A percentile compares a stretch with the other conserved stretches of the same genome.
These are phyloP conservation scores for Tuberolachnus salignus DNA, from an alignment of 2,888 invertebrate genomes.

Conservation along the genomic window DNA sequence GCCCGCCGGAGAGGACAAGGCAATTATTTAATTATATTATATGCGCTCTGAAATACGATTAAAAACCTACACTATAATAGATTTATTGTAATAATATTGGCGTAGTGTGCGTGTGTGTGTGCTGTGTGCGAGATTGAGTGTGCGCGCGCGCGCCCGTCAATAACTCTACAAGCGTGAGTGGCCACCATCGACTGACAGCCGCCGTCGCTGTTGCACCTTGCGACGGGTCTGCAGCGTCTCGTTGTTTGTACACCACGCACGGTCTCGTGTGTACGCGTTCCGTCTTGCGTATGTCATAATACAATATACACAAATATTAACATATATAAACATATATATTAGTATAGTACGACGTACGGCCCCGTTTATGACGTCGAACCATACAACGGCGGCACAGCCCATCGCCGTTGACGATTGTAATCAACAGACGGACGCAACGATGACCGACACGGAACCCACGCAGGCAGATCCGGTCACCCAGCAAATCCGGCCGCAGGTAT, in stretches of 20 bases:
- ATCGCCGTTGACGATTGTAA: background rate
- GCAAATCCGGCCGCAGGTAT: background rate
- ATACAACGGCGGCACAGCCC: background rate
- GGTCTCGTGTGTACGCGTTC: too few relatives aligned
- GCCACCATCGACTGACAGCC: background rate
- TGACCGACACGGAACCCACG: constrained; percentile 20
- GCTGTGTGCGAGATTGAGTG: background rate
- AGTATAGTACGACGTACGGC: too few relatives aligned
- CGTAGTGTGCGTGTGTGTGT: background rate
- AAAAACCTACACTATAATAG: background rate
- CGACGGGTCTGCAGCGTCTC: background rate
- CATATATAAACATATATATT: too few relatives aligned
- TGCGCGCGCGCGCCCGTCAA: background rate
- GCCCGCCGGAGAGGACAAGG: background rate
- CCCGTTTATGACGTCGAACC: too few relatives aligned
- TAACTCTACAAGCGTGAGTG: too few relatives aligned
- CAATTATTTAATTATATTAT: background rate
- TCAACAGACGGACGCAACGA: constrained; percentile 6
- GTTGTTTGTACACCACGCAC: too few relatives aligned
- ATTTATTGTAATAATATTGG: background rate
- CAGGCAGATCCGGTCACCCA: background rate
- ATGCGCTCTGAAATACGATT: background rate
- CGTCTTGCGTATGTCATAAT: too few relatives aligned
- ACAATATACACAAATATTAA: too few relatives aligned
- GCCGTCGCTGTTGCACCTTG: background rate